Evolutionary conservation across 1,140 invertebrate genomes (phyloP).

Genomic region (Nymphalis io): DNA sequence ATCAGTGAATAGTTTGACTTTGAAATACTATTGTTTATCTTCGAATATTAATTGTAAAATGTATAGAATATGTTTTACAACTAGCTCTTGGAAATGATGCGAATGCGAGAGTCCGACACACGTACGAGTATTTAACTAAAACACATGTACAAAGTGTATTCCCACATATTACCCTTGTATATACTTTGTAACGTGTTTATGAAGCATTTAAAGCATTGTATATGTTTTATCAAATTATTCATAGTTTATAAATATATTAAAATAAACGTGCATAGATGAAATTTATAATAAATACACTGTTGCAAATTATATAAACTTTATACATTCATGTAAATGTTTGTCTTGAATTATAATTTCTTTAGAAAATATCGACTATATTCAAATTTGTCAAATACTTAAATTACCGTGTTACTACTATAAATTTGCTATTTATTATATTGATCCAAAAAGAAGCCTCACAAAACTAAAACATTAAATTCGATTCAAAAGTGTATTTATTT

Average conservation of each 20-base stretch:
- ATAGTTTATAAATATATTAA: constrained; percentile 1
- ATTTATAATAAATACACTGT: not conserved
- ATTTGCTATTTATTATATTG: too few species aligned
- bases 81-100: not conserved
- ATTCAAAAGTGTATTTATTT: too few species aligned
- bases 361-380: too few species aligned
- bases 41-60: too few species aligned
- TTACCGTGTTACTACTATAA: too few species aligned
- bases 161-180: not conserved
- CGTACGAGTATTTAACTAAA: not conserved
- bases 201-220: not conserved
- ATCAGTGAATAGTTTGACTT: too few species aligned
- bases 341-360: too few species aligned
- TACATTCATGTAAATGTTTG: too few species aligned
- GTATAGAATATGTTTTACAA: not conserved
- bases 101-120: not conserved
- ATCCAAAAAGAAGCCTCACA: too few species aligned
- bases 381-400: too few species aligned
- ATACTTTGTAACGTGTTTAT: constrained; percentile 5
- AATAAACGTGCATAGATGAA: not conserved
- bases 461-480: too few species aligned
- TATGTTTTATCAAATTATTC: not conserved
- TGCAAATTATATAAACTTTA: not conserved
- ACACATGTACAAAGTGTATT: not conserved
- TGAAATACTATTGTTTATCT: too few species aligned